Evolutionary conservation across 2,113 vertebrate species (phyloP).

Genomic region (Corynorhinus townsendii): DNA sequence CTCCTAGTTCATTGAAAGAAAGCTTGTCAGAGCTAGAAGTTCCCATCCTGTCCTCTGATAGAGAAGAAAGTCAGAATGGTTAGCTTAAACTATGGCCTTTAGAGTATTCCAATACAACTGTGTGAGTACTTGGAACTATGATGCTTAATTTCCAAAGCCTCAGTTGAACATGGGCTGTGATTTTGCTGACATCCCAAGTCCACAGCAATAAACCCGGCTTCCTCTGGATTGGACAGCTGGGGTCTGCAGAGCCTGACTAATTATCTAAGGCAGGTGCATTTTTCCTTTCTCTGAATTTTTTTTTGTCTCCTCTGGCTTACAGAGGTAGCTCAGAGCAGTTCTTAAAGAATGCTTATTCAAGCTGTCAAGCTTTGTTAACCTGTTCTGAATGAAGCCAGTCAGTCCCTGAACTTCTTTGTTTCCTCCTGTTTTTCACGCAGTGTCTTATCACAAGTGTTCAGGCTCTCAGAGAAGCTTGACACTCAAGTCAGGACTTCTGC

Average conservation of each 20-base stretch:
- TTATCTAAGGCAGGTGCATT: background rate
- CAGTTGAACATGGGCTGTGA: background rate
- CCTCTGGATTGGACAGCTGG: background rate
- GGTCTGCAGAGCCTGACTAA: background rate
- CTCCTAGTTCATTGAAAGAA: background rate
- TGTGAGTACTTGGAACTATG: background rate
- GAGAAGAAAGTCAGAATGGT: background rate
- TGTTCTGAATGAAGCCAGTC: constrained; percentile 25
- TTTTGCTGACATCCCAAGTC: background rate
- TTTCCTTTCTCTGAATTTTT: background rate
- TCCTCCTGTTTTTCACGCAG: background rate
- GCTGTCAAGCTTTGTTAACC: background rate
- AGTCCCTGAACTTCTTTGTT: background rate
- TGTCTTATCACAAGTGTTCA: background rate
- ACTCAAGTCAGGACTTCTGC: background rate
- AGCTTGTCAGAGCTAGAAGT: background rate
- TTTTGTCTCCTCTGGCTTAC: background rate
- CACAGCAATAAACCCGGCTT: background rate
- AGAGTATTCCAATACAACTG: background rate
- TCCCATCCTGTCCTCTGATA: background rate
- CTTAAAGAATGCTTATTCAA: background rate
- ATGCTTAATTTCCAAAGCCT: background rate
- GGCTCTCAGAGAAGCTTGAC: background rate
- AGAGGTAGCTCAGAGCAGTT: background rate
- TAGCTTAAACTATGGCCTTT: constrained; percentile 17